phyloP scores from a whole-genome alignment of 1,140 invertebrate genomes.

The Lepidurus couesii region DNA sequence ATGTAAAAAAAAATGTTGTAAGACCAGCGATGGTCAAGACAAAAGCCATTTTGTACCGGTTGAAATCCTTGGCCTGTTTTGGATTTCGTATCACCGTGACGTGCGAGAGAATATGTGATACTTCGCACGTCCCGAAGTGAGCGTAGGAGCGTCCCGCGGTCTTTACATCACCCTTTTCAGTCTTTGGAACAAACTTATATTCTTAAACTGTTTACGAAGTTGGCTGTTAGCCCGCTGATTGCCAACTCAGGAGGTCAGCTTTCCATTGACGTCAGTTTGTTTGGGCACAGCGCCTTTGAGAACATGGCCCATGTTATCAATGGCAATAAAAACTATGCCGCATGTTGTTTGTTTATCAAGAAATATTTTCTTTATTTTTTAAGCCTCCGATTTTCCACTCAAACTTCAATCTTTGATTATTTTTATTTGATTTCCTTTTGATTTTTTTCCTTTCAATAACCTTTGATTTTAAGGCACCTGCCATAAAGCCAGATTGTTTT shows the following conservation, averaged over 20 bases:
- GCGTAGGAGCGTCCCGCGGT: neutral
- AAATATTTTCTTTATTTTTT: no score
- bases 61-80: conserved; percentile 11
- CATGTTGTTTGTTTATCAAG: neutral
- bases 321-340: neutral
- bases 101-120: neutral
- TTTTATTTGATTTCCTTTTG: neutral
- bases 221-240: conserved; percentile 7
- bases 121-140: neutral
- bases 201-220: conserved; percentile 22
- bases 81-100: neutral
- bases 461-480: neutral
- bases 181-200: neutral
- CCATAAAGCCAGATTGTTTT: neutral
- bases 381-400: no score
- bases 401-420: no score
- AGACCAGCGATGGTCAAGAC: neutral
- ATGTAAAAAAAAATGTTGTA: neutral
- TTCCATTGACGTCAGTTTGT: neutral
- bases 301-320: neutral
- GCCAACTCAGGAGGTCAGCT: neutral
- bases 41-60: neutral
- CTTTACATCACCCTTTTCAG: neutral
- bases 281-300: neutral
- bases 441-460: conserved; percentile 16